These are phyloP conservation scores for Elgonia sp. DNA, from an alignment of 2,888 invertebrate species.

Conservation along the genomic window DNA sequence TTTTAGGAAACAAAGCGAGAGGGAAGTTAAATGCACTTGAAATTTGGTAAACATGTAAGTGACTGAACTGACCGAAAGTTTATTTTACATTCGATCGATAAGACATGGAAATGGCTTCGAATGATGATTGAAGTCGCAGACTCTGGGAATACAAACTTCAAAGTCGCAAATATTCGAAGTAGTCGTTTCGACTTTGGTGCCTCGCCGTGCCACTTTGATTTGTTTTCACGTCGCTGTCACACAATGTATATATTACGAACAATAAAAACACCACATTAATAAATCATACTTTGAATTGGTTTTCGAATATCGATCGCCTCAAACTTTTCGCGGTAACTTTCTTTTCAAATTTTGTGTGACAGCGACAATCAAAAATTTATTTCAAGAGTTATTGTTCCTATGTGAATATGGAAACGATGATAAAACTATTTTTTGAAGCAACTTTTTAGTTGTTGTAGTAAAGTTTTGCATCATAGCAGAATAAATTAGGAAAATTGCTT, in stretches of 20 bases:
- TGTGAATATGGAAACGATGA: too few species aligned
- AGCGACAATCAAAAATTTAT: too few species aligned
- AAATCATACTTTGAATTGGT: not conserved
- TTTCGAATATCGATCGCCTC: not conserved
- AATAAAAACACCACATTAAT: not conserved
- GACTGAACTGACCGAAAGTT: slow-evolving; percentile 58
- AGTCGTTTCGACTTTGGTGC: slow-evolving; percentile 48
- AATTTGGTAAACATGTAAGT: slow-evolving; percentile 64
- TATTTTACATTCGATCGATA: slow-evolving; percentile 62
- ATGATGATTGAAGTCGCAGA: slow-evolving; percentile 62
- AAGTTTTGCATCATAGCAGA: too few species aligned
- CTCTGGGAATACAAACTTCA: slow-evolving; percentile 48
- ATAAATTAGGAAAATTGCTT: too few species aligned
- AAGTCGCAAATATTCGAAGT: slow-evolving; percentile 49
- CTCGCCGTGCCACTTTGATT: slow-evolving; percentile 45
- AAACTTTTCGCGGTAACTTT: too few species aligned
- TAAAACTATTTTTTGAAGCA: too few species aligned
- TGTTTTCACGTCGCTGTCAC: slow-evolving; percentile 44
- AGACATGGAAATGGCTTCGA: slow-evolving; percentile 53
- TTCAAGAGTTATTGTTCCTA: too few species aligned
- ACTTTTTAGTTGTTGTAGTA: too few species aligned
- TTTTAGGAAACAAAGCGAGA: slow-evolving; percentile 24
- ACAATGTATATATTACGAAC: not conserved
- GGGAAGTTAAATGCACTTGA: slow-evolving; percentile 54
- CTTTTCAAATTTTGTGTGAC: too few species aligned